Evolutionary conservation across 2,888 invertebrate species (phyloP).

Genomic region (Mactromeris polynyma): DNA sequence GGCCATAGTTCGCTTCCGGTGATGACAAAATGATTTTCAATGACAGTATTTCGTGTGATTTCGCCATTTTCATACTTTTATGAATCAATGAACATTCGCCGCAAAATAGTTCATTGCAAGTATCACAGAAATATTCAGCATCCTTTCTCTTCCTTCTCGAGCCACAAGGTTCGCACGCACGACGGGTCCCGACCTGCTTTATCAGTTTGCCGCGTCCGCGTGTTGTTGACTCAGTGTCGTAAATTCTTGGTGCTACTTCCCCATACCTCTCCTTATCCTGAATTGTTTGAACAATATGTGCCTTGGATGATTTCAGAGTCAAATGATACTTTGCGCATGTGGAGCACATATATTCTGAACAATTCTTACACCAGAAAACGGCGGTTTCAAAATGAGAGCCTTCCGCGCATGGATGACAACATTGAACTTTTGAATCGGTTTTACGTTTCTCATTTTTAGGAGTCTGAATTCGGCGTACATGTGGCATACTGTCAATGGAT

Average conservation of each 20-base stretch:
- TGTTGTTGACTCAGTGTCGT: slow-evolving; percentile 9
- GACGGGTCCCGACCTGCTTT: background rate
- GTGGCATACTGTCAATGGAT: background rate
- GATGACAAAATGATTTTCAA: slow-evolving; percentile 44
- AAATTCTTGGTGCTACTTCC: slow-evolving; percentile 35
- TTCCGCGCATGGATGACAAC: slow-evolving; percentile 63
- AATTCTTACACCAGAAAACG: slow-evolving; percentile 66
- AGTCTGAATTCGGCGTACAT: background rate
- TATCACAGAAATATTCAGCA: slow-evolving; percentile 57
- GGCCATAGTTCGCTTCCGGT: slow-evolving; percentile 37
- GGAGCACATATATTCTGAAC: slow-evolving; percentile 61
- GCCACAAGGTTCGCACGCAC: slow-evolving; percentile 58
- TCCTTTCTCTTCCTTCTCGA: slow-evolving; percentile 34
- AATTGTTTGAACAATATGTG: slow-evolving; percentile 57
- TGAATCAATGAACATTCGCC: slow-evolving; percentile 61
- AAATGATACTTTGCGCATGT: slow-evolving; percentile 58
- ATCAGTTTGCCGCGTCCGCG: slow-evolving; percentile 17
- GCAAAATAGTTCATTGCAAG: slow-evolving; percentile 61
- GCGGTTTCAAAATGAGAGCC: slow-evolving; percentile 52
- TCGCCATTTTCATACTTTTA: slow-evolving; percentile 64
- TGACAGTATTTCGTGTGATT: slow-evolving; percentile 51
- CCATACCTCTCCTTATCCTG: slow-evolving; percentile 57
- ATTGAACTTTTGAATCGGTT: background rate
- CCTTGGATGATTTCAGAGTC: slow-evolving; percentile 63
- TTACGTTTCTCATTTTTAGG: background rate